Conservation (phyloP, 2,888 invertebrate species). For the Fabriciana adippe region DNA sequence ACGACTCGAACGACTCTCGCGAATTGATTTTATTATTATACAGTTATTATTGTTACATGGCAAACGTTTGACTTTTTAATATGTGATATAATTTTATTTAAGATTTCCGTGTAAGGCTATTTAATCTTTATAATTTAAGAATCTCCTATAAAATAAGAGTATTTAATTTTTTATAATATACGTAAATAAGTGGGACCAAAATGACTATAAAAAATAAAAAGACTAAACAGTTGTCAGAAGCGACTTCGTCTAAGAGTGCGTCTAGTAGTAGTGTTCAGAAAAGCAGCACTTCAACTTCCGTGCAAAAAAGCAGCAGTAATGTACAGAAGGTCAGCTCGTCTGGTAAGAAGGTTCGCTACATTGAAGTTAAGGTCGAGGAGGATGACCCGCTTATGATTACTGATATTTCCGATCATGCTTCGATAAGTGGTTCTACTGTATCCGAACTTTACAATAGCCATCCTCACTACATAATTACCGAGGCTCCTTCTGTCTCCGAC, state of each 20-base stretch:
- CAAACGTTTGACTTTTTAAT: constrained; percentile 67
- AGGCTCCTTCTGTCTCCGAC: constrained; percentile 76
- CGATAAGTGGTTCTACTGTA: constrained; percentile 74
- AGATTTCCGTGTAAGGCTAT: constrained; percentile 55
- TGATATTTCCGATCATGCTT: constrained; percentile 74
- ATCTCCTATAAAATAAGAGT: constrained; percentile 59
- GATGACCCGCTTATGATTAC: constrained; percentile 81
- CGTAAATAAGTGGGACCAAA: constrained; percentile 61
- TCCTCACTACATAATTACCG: constrained; percentile 79
- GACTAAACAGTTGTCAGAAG: constrained; percentile 76
- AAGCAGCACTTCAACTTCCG: constrained; percentile 67
- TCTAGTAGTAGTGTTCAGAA: constrained; percentile 78
- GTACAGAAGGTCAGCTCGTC: constrained; percentile 72
- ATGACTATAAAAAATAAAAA: constrained; percentile 83
- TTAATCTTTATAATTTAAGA: constrained; percentile 64
- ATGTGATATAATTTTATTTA: constrained; percentile 58
- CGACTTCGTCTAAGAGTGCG: constrained; percentile 68
- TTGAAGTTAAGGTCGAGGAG: constrained; percentile 80
- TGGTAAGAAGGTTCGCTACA: constrained; percentile 78
- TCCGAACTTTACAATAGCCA: constrained; percentile 79
- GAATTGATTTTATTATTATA: constrained; percentile 50
- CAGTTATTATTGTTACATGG: constrained; percentile 57
- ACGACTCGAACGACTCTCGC: constrained; percentile 80
- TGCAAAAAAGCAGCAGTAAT: constrained; percentile 70
- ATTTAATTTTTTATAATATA: constrained; percentile 49